A percentile compares a stretch with the other conserved stretches of the same genome.
Evolutionary conservation across 2,888 invertebrate species (phyloP).

Genomic region (Pterostichus niger): DNA sequence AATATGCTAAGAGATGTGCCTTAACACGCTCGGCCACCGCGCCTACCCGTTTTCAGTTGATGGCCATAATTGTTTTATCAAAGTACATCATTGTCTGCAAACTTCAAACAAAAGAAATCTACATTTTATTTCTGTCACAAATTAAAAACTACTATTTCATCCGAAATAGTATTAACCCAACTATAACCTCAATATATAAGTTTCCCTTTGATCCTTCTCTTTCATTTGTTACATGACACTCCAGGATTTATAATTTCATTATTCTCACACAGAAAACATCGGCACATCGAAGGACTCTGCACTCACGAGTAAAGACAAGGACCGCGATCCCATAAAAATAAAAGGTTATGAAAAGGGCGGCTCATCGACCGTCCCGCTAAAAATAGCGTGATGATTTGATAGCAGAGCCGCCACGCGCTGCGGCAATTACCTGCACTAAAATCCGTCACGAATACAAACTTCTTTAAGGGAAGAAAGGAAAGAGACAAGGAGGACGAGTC

Average conservation of each 20-base stretch:
- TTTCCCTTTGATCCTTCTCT: background rate
- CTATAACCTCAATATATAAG: no score
- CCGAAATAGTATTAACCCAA: no score
- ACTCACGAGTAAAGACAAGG: background rate
- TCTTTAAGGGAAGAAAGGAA: background rate
- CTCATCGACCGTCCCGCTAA: conserved; percentile 49
- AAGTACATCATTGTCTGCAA: no score
- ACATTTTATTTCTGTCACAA: no score
- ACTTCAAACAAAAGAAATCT: no score
- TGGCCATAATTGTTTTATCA: no score
- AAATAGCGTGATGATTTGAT: conserved; percentile 54
- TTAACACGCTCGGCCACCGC: no score
- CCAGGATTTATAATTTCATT: conserved; percentile 26
- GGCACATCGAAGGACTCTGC: background rate
- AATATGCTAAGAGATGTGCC: no score
- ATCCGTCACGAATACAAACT: conserved; percentile 33
- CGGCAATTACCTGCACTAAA: conserved; percentile 45
- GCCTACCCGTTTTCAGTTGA: no score
- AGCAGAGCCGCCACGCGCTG: background rate
- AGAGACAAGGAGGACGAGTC: background rate
- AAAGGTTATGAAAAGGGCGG: conserved; percentile 53
- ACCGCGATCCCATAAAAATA: conserved; percentile 46
- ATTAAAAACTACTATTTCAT: no score
- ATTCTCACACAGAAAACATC: conserved; percentile 24
- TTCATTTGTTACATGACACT: conserved; percentile 5